phyloP scores from a whole-genome alignment of 2,113 vertebrate species.

The Rhynchomys soricoides region DNA sequence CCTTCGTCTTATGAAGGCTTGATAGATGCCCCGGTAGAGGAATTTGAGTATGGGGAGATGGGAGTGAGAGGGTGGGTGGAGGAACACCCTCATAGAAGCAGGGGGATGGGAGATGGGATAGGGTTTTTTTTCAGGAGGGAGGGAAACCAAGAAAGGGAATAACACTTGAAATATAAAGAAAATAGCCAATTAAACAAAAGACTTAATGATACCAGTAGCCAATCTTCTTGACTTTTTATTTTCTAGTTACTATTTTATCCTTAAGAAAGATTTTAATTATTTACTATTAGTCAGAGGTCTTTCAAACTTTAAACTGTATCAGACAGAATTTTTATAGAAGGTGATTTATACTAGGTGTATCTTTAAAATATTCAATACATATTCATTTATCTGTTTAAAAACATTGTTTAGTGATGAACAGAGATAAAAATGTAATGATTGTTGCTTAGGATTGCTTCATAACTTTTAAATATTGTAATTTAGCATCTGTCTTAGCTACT shows the following conservation, averaged over 20 bases:
- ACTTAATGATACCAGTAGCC: not conserved
- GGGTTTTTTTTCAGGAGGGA: no score
- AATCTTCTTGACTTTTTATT: not conserved
- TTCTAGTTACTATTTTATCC: not conserved
- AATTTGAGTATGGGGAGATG: no score
- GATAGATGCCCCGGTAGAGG: no score
- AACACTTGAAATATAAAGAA: no score
- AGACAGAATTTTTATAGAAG: not conserved
- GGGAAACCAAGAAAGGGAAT: no score
- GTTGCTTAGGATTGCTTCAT: not conserved
- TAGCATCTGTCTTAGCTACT: not conserved
- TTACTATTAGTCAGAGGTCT: not conserved
- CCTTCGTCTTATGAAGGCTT: no score
- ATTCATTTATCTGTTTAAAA: slow-evolving; percentile 29
- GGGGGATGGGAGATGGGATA: no score
- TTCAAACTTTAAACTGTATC: not conserved
- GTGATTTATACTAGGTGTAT: not conserved
- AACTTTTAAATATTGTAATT: not conserved
- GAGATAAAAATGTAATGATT: not conserved
- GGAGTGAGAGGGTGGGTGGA: no score
- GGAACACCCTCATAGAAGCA: no score
- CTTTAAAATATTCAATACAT: not conserved
- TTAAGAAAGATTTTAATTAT: not conserved
- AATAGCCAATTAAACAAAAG: no score
- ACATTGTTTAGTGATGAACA: not conserved